phyloP scores from a whole-genome alignment of 2,113 vertebrate species.

The Solenodon paradoxus region DNA sequence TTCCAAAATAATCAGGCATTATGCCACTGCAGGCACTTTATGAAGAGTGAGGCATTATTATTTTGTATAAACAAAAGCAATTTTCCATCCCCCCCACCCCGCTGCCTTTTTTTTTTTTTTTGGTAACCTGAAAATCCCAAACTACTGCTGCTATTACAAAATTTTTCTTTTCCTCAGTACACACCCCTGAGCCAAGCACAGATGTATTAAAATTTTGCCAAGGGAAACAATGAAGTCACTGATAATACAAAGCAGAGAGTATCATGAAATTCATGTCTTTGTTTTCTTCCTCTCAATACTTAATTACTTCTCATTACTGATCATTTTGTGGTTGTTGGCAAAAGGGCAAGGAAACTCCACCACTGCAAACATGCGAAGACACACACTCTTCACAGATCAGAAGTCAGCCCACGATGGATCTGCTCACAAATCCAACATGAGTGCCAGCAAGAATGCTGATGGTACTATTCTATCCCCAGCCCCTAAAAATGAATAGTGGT shows the following conservation, averaged over 20 bases:
- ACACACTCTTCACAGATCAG: conserved; percentile 23
- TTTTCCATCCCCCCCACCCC: conserved; percentile 16
- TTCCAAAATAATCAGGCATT: background rate
- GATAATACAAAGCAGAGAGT: conserved; percentile 64
- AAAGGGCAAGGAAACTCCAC: conserved; percentile 65
- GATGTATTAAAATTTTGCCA: conserved; percentile 67
- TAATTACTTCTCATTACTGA: conserved; percentile 76
- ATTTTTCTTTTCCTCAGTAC: conserved; percentile 55
- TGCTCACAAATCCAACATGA: background rate
- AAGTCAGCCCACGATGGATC: conserved; percentile 4
- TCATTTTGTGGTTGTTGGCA: conserved; percentile 72
- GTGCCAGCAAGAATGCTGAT: background rate
- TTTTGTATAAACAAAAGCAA: conserved; percentile 59
- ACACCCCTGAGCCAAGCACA: conserved; percentile 41
- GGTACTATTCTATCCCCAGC: background rate
- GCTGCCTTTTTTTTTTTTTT: background rate
- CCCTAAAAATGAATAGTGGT: background rate
- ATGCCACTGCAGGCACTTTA: background rate
- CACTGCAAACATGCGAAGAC: conserved; percentile 57
- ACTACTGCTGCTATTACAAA: conserved; percentile 35
- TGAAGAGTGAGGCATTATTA: conserved; percentile 10
- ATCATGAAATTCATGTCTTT: conserved; percentile 71
- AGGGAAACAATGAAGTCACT: conserved; percentile 76
- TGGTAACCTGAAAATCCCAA: conserved; percentile 43
- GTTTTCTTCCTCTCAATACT: conserved; percentile 65